Evolutionary conservation across 1,140 invertebrate species (phyloP), one percentile per base, ranked within the genome.

Genomic region (Caenorhabditis remanei): DNA sequence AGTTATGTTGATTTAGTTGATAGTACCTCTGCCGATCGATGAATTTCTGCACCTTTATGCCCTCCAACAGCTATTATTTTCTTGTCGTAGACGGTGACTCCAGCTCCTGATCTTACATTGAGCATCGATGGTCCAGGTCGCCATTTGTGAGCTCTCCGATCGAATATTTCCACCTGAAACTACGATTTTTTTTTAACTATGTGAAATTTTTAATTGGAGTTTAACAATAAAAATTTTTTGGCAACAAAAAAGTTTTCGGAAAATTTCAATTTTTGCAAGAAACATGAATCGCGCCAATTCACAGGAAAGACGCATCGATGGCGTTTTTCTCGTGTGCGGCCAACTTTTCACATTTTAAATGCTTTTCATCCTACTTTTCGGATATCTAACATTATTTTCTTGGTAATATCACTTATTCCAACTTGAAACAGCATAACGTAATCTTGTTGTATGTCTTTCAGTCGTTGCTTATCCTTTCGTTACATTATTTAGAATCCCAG

Each of bases 121-220:
- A 79, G 71, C 71, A 79, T 79, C 24, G 71, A 48, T 0, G 71
- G 71, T 7, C 71, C 71, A 53, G 71, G 71, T 21, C 71, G 43
- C 71, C 71, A 79, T 79, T 79, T 79, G n/a, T 79, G 71, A 79
- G 71, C 71, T 79, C 71, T n/a, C 0, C 71, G 71, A 79, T 79
- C 71, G 11, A 79, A 79, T 21, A 79, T 79, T 79, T 79, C 71
- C 3, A 79, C 71, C 71, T 79, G 40, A 32, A 53, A 53, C 9
- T 8, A 24, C 24, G 24, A 63, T 32, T 32, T 21, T 16, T 21
- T 16, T 6, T 19, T 58, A 58, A 0, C 19, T 7, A 58, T 7
- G 13, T 7, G n/a, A 2, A n/a, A n/a, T 58, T 58, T 58, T 58
- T 58, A 58, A 19, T 58, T n/a, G 9, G 16, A 14, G 19, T 19